Base-by-base conservation (phyloP, 2,888 invertebrate genomes). In the Rhorus exstirpatorius region DNA sequence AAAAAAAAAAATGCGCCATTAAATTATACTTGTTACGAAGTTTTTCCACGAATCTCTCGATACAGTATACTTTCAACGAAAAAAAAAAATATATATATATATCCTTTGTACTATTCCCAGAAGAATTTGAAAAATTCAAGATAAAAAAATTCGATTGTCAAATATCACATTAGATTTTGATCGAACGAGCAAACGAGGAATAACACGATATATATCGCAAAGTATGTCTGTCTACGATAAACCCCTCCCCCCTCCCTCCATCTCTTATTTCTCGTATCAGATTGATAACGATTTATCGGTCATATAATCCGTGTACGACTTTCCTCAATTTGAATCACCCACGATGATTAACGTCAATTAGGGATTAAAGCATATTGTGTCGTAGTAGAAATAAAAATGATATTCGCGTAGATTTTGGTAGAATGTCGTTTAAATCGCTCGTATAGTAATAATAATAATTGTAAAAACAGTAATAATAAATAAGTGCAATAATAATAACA, bases 241-340 rank as follows among this genome's bases (percentile, higher is more conserved):
- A 44, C 38, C 12, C n/a, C 14, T 44, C 12, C 14, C 21, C n/a
- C 1, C 3, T 6, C n/a, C 3, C 24, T 41, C 3, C 1, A 14
- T 61, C 3, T 0, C 1, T 26, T 8, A 24, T 63, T 17, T 4
- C 10, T 12, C 26, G 26, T 26, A 26, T 12, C 31, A 7, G 1
- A 53, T 14, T 51, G 70, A 70, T 70, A 51, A 78, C 21, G 21
- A 41, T 58, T 72, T 67, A 79, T 79, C 71, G 24, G 10, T 8
- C 41, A 61, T 61, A 58, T 67, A 31, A n/a, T n/a, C n/a, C 19
- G 35, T 12, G 4, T n/a, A 35, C 53, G n/a, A n/a, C 12, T 24
- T 1, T n/a, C 7, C 2, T 44, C 41, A 3, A 51, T 10, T 24
- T 21, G 24, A n/a, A 44, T 63, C 26, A 17, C 6, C 2, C 2